Evolutionary conservation across 2,888 invertebrate species (phyloP).

Genomic region (Trissolcus japonicus): DNA sequence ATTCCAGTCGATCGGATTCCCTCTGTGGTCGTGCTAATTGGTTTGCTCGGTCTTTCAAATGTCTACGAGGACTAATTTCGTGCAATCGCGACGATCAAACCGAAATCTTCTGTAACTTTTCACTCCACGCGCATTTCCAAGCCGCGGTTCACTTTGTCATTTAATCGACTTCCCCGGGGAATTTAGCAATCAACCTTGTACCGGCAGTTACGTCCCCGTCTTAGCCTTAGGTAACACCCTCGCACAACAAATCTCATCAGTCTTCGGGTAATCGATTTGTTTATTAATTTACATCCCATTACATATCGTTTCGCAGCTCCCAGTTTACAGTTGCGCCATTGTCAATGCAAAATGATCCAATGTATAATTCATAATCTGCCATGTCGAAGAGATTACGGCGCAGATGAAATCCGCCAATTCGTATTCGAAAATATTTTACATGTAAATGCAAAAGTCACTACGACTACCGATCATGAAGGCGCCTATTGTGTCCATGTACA

Average conservation of each 20-base stretch:
- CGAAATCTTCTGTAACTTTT: constrained; percentile 52
- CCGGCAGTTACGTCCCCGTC: too few species aligned
- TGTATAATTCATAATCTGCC: too few species aligned
- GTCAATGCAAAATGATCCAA: too few species aligned
- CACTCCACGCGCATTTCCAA: constrained; percentile 35
- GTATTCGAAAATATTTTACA: too few species aligned
- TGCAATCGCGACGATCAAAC: constrained; percentile 50
- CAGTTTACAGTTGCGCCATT: too few species aligned
- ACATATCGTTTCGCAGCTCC: constrained; percentile 11
- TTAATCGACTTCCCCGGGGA: constrained; percentile 39
- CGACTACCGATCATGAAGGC: too few species aligned
- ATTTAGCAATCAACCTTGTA: constrained; percentile 12
- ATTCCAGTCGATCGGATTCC: constrained; percentile 49
- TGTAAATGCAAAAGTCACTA: too few species aligned
- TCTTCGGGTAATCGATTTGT: constrained; percentile 17
- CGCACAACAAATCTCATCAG: constrained; percentile 25
- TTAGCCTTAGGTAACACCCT: constrained; percentile 1
- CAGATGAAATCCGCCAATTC: too few species aligned
- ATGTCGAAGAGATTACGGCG: too few species aligned
- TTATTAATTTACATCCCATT: constrained; percentile 36
- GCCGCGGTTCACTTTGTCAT: constrained; percentile 47
- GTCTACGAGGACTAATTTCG: constrained; percentile 51
- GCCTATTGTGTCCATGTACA: too few species aligned
- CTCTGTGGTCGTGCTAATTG: constrained; percentile 52
- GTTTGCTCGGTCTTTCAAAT: constrained; percentile 48